These are phyloP conservation scores for Trichomalopsis sarcophagae DNA, from an alignment of 1,140 invertebrate species.

Conservation along the genomic window DNA sequence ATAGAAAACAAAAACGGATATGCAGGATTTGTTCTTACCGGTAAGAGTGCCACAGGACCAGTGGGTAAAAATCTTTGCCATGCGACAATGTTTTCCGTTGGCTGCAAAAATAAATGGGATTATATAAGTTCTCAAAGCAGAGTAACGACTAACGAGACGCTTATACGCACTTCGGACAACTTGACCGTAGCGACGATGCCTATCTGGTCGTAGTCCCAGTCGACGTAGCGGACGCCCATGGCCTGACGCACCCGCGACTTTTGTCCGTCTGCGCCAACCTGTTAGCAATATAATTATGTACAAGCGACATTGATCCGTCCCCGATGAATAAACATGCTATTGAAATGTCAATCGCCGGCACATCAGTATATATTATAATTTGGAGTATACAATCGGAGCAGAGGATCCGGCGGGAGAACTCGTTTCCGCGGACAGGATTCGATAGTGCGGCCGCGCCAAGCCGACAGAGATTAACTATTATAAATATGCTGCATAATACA, in stretches of 20 bases:
- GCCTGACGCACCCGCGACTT: slow-evolving; percentile 89
- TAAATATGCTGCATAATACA: background rate
- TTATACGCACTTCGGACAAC: slow-evolving; percentile 79
- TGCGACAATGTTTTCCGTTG: slow-evolving; percentile 86
- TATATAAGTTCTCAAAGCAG: too few species aligned
- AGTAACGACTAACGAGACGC: too few species aligned
- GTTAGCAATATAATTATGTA: slow-evolving; percentile 59
- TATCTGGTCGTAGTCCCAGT: slow-evolving; percentile 91
- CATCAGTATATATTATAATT: too few species aligned
- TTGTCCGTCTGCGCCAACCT: slow-evolving; percentile 95
- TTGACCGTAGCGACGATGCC: slow-evolving; percentile 93
- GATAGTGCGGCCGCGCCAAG: too few species aligned
- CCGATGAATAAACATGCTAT: background rate
- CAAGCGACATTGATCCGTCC: background rate
- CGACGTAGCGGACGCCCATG: slow-evolving; percentile 86
- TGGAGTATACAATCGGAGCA: too few species aligned
- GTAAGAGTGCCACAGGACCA: slow-evolving; percentile 93
- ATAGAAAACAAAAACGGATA: too few species aligned
- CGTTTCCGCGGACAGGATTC: too few species aligned
- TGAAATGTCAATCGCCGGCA: too few species aligned
- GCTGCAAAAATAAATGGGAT: slow-evolving; percentile 72
- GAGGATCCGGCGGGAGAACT: too few species aligned
- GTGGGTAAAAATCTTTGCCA: slow-evolving; percentile 96
- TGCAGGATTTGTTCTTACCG: slow-evolving; percentile 76
- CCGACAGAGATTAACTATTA: too few species aligned